Percentiles rank a stretch among this genome's conserved stretches.
Evolutionary conservation across 2,888 invertebrate species (phyloP).

Genomic region (Apamea crenata): DNA sequence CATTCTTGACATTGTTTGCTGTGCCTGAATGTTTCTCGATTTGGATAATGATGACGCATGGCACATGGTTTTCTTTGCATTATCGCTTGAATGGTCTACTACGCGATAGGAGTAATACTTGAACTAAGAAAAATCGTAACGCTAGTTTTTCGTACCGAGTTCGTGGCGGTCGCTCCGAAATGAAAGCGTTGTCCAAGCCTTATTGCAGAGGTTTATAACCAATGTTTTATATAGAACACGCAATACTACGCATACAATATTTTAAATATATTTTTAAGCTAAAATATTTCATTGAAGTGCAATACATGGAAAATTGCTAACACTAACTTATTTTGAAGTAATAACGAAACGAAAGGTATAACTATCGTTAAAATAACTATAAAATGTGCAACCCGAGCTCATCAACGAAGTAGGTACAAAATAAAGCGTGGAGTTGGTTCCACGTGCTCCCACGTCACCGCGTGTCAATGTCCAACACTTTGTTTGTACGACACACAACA

Average conservation of each 20-base stretch:
- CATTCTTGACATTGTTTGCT: constrained; percentile 58
- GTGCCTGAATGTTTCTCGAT: constrained; percentile 8
- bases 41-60: background rate
- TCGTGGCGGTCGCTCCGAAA: background rate
- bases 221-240: background rate
- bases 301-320: background rate
- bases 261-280: background rate
- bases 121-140: background rate
- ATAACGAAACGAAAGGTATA: background rate
- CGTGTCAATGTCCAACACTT: constrained; percentile 46
- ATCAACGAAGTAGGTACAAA: constrained; percentile 35
- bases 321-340: background rate
- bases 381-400: background rate
- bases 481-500: constrained; percentile 30
- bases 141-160: background rate
- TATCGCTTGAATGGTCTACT: background rate
- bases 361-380: constrained; percentile 11
- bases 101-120: background rate
- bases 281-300: background rate
- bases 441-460: constrained; percentile 43
- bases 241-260: background rate
- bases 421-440: constrained; percentile 25
- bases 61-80: background rate
- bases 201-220: background rate
- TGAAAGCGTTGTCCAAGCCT: background rate